Base-by-base conservation (phyloP, 1,140 invertebrate species). In the Ostrea edulis region DNA sequence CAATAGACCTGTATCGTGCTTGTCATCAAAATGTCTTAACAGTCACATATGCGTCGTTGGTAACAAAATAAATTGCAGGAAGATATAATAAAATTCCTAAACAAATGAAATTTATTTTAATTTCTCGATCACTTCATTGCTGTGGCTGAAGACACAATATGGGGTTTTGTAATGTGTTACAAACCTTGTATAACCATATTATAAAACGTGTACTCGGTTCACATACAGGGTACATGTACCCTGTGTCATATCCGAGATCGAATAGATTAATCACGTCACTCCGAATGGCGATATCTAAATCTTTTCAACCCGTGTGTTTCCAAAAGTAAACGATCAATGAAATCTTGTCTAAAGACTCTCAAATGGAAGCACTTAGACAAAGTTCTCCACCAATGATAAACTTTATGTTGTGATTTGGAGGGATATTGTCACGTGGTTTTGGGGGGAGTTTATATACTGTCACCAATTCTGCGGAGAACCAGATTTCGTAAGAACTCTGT, bases 401-500 rank as follows among this genome's bases (percentile, higher is more conserved):
- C 68, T 9, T 77, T 77, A 35, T 77, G 68, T 77, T 77, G 29
- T 77, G 68, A 77, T 77, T 77, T 77, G 35, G 68, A 25, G 9
- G 68, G 68, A 14, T 29, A 12, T 12, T 2, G 25, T 77, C 68
- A 77, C 68, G 68, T 77, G 68, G 29, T 77, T 77, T 29, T 29
- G 8, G 25, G 68, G 68, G 4, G 9, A 9, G 25, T 77, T 35
- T 77, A 77, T 77, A 77, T 44, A 77, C 11, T 29, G 68, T 35
- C 29, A 12, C 9, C 25, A 5, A 29, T 29, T 14, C 2, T 5
- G 14, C 2, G 29, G 68, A 77, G 25, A 35, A 35, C 12, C 68
- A 77, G 68, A 77, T 77, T 77, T 77, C 68, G 68, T 77, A 77
- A 77, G 68, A 77, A 77, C 68, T 77, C 68, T 77, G 65, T 25